phyloP scores from a whole-genome alignment of 1,140 invertebrate species.

The Lutraria rhynchaena region DNA sequence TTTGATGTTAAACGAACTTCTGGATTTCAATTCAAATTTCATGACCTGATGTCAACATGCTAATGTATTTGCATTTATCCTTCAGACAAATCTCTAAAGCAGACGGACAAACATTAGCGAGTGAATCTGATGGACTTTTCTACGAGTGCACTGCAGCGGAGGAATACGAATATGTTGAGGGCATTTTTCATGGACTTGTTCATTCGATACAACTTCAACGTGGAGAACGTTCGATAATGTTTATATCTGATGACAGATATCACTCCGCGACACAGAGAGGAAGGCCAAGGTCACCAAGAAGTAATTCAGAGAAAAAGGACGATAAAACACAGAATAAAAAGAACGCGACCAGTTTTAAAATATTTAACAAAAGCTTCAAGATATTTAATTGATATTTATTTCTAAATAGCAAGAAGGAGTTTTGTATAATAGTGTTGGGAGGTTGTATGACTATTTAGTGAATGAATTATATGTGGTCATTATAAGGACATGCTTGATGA shows the following conservation, averaged over 20 bases:
- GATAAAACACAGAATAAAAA: slow-evolving; percentile 76
- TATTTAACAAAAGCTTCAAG: slow-evolving; percentile 80
- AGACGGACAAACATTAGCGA: slow-evolving; percentile 77
- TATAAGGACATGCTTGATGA: too few species aligned
- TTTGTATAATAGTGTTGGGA: too few species aligned
- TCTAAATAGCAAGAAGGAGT: too few species aligned
- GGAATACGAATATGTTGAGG: slow-evolving; percentile 80
- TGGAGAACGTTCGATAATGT: slow-evolving; percentile 75
- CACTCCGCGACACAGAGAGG: slow-evolving; percentile 59
- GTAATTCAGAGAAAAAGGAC: slow-evolving; percentile 70
- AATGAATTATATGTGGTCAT: too few species aligned
- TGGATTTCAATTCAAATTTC: too few species aligned
- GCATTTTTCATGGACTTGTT: slow-evolving; percentile 79
- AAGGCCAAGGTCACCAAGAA: slow-evolving; percentile 74
- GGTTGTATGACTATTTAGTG: too few species aligned
- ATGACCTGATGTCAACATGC: too few species aligned
- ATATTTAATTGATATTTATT: slow-evolving; percentile 76
- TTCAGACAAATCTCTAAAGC: slow-evolving; percentile 80
- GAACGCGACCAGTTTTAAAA: slow-evolving; percentile 71
- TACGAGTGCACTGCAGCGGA: slow-evolving; percentile 82
- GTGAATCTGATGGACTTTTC: slow-evolving; percentile 78
- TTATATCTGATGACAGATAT: slow-evolving; percentile 77
- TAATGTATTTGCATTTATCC: too few species aligned
- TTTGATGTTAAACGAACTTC: too few species aligned
- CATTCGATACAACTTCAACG: slow-evolving; percentile 77